Conservation (phyloP, 2,797 vertebrate genomes). For the Borostomias antarcticus region DNA sequence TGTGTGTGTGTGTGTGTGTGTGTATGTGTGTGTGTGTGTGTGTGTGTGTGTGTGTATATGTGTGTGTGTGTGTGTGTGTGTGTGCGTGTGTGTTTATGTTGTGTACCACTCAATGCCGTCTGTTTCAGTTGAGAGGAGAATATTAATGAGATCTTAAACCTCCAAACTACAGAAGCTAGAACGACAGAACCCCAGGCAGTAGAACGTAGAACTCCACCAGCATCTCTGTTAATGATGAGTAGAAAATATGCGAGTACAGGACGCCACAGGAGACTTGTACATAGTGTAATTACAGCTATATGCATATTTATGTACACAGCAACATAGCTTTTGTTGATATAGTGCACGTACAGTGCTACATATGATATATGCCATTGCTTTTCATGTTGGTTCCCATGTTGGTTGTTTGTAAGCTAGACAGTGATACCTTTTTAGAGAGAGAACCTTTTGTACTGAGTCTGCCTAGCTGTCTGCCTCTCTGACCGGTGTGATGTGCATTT, state of each 20-base stretch:
- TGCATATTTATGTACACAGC: constrained; percentile 49
- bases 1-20: not conserved
- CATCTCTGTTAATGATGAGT: constrained; percentile 15
- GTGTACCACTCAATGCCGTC: no score
- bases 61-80: no score
- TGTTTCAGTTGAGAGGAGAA: not conserved
- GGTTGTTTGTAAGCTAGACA: not conserved
- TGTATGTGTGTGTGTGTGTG: not conserved
- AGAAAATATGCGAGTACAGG: constrained; percentile 12
- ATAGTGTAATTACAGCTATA: constrained; percentile 48
- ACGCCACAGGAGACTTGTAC: constrained; percentile 24
- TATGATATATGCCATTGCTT: no score
- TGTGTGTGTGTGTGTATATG: not conserved
- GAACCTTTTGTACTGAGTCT: not conserved
- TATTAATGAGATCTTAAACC: constrained; percentile 5
- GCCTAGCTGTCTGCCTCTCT: not conserved
- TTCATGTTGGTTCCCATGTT: not conserved
- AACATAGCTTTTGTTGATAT: not conserved
- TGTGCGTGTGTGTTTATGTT: not conserved
- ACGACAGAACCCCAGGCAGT: not conserved
- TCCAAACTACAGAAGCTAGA: no score
- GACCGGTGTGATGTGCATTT: constrained; percentile 2
- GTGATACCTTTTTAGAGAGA: not conserved
- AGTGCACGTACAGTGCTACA: not conserved
- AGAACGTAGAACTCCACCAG: not conserved